These are phyloP conservation scores for Papilio gigon DNA, from an alignment of 2,888 invertebrate genomes.

Conservation along the genomic window DNA sequence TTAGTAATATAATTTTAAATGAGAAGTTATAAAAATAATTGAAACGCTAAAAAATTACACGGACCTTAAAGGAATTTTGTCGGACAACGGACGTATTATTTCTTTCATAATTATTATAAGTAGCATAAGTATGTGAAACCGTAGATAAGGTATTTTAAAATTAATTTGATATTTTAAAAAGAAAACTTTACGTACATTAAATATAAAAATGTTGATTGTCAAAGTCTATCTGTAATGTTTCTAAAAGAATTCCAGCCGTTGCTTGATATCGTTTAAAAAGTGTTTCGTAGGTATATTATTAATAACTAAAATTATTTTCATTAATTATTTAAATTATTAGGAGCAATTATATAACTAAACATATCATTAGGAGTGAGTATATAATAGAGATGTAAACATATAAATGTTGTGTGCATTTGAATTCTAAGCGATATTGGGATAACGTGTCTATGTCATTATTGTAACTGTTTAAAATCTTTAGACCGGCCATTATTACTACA, in stretches of 20 bases:
- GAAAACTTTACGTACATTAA: constrained; percentile 1
- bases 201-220: background rate
- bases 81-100: background rate
- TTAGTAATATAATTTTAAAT: background rate
- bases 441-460: constrained; percentile 11
- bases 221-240: background rate
- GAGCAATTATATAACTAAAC: constrained; percentile 69
- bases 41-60: no score
- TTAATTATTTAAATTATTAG: constrained; percentile 41
- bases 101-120: background rate
- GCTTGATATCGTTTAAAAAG: background rate
- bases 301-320: background rate
- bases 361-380: constrained; percentile 77
- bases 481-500: background rate
- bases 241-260: background rate
- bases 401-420: constrained; percentile 62
- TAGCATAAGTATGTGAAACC: background rate
- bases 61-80: background rate
- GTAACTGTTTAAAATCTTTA: constrained; percentile 1
- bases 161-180: background rate
- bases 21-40: background rate
- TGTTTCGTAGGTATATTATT: background rate
- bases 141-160: background rate
- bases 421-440: constrained; percentile 26
- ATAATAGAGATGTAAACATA: constrained; percentile 56